These are phyloP conservation scores for Epsilonema sp. DNA, from an alignment of 2,888 invertebrate genomes.

Conservation along the genomic window DNA sequence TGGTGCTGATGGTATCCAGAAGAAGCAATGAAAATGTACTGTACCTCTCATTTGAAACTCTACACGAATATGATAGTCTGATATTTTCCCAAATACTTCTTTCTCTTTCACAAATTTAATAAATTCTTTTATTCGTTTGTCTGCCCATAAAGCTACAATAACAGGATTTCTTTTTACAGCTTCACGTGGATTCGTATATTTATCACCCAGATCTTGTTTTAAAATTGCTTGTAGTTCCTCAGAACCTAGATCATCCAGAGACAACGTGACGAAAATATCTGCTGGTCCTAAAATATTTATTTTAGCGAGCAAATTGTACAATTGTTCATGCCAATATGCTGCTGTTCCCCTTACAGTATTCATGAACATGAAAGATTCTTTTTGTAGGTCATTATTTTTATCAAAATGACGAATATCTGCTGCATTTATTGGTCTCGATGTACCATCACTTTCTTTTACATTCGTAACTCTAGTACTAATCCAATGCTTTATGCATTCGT, in stretches of 20 bases:
- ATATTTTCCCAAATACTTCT: background rate
- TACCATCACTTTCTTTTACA: background rate
- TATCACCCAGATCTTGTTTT: background rate
- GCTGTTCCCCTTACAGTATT: background rate
- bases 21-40: background rate
- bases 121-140: background rate
- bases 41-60: background rate
- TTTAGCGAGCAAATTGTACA: background rate
- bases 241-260: background rate
- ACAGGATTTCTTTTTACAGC: background rate
- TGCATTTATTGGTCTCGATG: background rate
- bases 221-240: background rate
- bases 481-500: background rate
- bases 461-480: background rate
- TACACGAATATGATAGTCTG: background rate
- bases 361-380: background rate
- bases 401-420: background rate
- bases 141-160: background rate
- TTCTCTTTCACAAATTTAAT: background rate
- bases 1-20: background rate
- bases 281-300: background rate
- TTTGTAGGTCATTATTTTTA: background rate
- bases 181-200: background rate
- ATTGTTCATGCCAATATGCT: background rate
- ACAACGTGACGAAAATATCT: background rate